Percentiles rank a stretch among this genome's conserved stretches.
Evolutionary conservation across 64 coral and sea anemone genomes (phyloP).

Genomic region (Montipora efflorescens): DNA sequence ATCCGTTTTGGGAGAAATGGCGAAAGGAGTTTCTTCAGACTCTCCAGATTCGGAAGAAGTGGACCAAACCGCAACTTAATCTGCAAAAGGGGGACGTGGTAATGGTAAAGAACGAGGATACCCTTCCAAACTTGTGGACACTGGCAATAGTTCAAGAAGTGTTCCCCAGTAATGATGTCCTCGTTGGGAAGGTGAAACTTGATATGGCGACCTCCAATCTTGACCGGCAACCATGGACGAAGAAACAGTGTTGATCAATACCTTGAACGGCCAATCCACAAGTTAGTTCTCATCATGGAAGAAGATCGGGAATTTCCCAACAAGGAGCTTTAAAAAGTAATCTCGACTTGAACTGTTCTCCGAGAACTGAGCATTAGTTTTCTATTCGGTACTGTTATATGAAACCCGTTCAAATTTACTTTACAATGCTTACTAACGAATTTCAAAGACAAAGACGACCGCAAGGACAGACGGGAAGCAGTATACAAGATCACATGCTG

Average conservation of each 20-base stretch:
- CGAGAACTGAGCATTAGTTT: no score
- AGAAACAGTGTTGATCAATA: background rate
- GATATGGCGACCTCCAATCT: background rate
- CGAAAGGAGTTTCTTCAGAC: slow-evolving; percentile 21
- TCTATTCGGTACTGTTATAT: no score
- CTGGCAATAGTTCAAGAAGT: slow-evolving; percentile 23
- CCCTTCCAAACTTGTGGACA: slow-evolving; percentile 8
- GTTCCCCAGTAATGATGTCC: slow-evolving; percentile 1
- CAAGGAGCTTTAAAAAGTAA: slow-evolving; percentile 7
- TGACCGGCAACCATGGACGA: slow-evolving; percentile 3
- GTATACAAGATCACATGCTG: no score
- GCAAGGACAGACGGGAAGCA: no score
- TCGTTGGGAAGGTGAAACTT: slow-evolving; percentile 11
- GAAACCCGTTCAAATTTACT: no score
- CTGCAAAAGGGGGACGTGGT: slow-evolving; percentile 1
- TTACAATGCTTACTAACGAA: no score
- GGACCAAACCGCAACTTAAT: slow-evolving; percentile 13
- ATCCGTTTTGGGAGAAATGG: slow-evolving; percentile 27
- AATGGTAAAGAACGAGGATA: background rate
- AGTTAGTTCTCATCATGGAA: slow-evolving; percentile 37
- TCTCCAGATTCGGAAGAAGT: slow-evolving; percentile 17
- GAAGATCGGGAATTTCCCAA: slow-evolving; percentile 40
- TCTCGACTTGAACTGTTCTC: no score
- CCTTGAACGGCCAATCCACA: background rate
- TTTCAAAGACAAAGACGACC: no score